Percentiles rank a stretch among this genome's conserved stretches.
phyloP scores from a whole-genome alignment of 2,113 vertebrate genomes.

The Mohoua ochrocephala region DNA sequence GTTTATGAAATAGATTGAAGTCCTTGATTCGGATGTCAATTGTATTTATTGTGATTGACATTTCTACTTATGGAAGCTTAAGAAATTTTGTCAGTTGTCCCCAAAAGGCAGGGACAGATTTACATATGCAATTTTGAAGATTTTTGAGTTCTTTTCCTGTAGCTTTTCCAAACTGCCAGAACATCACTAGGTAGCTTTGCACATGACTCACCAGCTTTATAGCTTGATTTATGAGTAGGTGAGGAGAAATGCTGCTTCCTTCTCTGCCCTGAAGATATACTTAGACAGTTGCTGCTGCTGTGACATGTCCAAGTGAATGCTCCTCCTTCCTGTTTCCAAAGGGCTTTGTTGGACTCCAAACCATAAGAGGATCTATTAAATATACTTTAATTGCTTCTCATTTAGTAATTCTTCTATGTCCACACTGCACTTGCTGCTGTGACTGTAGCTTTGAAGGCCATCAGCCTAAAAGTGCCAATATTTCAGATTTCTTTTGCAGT shows the following conservation, averaged over 20 bases:
- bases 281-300: not conserved
- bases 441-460: not conserved
- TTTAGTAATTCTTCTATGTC: not conserved
- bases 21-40: not conserved
- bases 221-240: not conserved
- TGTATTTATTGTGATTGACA: not conserved
- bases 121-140: not conserved
- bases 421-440: not conserved
- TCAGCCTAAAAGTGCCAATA: not conserved
- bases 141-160: not conserved
- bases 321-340: not conserved
- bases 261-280: not conserved
- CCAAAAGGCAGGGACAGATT: not conserved
- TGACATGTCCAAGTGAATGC: not conserved
- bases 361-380: not conserved
- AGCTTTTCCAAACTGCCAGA: not conserved
- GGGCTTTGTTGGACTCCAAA: not conserved
- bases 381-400: not conserved
- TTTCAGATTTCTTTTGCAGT: not conserved
- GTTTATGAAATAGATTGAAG: not conserved
- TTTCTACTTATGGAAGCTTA: not conserved
- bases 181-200: not conserved
- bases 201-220: not conserved
- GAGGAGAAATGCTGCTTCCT: not conserved
- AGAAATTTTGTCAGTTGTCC: not conserved